phyloP scores from a whole-genome alignment of 2,113 vertebrate genomes.

The Antechinus stuartii region DNA sequence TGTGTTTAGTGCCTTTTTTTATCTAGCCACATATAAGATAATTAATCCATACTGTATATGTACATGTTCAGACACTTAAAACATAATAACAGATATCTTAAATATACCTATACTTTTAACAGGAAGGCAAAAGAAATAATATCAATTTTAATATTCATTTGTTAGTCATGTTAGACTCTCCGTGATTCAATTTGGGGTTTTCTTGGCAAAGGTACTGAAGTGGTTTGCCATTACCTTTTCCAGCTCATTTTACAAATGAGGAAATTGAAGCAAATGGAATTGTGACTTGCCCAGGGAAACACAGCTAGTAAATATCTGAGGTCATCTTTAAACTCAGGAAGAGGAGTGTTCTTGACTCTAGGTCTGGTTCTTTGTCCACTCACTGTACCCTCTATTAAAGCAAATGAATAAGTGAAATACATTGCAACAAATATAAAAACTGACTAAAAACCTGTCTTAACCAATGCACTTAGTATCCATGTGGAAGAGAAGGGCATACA shows the following conservation, averaged over 20 bases:
- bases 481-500: background rate
- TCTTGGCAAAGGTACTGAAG: too few species aligned
- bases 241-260: too few species aligned
- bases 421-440: background rate
- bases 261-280: too few species aligned
- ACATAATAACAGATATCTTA: background rate
- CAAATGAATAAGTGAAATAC: background rate
- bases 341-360: too few species aligned
- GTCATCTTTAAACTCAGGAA: too few species aligned
- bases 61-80: background rate
- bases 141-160: background rate
- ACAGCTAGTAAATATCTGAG: too few species aligned
- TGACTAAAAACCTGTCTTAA: background rate
- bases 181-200: too few species aligned
- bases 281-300: too few species aligned
- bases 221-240: too few species aligned
- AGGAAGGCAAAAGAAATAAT: background rate
- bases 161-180: too few species aligned
- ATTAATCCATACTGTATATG: background rate
- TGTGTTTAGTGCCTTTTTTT: background rate
- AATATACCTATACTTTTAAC: background rate
- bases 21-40: background rate
- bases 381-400: background rate
- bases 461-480: background rate
- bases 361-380: too few species aligned